phyloP scores from a whole-genome alignment of 2,888 invertebrate species.

The Halictus quadricinctus region DNA sequence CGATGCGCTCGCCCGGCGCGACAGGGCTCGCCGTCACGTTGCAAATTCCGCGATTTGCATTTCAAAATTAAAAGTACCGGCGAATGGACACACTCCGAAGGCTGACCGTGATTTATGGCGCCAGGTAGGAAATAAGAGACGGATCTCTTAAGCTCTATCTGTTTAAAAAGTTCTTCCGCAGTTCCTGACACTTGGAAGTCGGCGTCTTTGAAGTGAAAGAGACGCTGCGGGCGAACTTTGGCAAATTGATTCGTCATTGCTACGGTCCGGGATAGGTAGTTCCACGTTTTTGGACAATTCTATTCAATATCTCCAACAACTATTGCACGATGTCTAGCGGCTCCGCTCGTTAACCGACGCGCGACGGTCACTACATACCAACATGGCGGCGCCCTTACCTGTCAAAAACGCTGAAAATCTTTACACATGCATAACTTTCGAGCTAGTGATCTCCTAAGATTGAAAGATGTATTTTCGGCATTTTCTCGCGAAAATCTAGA shows the following conservation, averaged over 20 bases:
- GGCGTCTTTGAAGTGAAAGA: neutral
- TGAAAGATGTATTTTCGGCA: too few relatives aligned
- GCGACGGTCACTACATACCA: too few relatives aligned
- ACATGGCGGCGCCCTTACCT: too few relatives aligned
- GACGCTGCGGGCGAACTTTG: neutral
- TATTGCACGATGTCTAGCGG: too few relatives aligned
- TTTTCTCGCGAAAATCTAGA: too few relatives aligned
- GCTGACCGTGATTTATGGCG: neutral
- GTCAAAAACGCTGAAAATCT: too few relatives aligned
- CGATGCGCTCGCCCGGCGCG: neutral
- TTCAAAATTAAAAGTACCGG: neutral
- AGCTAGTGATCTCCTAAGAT: too few relatives aligned
- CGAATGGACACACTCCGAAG: neutral
- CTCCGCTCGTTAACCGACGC: too few relatives aligned
- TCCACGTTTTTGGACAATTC: neutral
- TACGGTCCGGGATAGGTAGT: neutral
- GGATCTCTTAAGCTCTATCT: neutral
- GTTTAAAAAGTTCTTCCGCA: neutral
- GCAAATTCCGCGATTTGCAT: neutral
- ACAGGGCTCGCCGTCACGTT: neutral
- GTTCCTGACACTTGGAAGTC: neutral
- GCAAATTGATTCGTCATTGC: neutral
- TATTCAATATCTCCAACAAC: too few relatives aligned
- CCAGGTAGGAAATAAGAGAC: neutral
- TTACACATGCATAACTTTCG: too few relatives aligned